phyloP scores from a whole-genome alignment of 2,113 vertebrate species.

The Scytalopus superciliaris region DNA sequence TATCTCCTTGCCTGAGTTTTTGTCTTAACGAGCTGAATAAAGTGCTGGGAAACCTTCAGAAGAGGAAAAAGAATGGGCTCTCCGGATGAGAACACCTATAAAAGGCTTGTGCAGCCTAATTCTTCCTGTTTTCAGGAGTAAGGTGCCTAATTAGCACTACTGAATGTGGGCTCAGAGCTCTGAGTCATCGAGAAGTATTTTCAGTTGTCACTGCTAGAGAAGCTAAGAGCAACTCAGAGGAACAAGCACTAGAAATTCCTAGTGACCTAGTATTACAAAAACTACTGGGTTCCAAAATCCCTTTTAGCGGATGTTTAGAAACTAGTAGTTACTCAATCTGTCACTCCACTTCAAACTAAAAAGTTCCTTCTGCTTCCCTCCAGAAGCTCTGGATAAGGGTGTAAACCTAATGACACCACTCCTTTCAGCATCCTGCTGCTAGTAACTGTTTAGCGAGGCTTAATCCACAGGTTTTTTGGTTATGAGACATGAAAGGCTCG shows the following conservation, averaged over 20 bases:
- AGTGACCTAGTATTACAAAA: neutral
- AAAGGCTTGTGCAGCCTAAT: neutral
- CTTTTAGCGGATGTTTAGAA: neutral
- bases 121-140: neutral
- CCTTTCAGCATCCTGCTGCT: neutral
- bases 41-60: neutral
- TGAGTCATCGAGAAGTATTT: neutral
- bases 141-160: neutral
- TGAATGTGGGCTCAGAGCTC: neutral
- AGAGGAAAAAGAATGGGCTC: neutral
- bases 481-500: neutral
- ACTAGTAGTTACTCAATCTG: neutral
- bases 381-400: neutral
- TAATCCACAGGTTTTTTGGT: neutral
- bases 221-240: neutral
- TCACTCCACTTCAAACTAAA: neutral
- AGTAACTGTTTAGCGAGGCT: neutral
- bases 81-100: neutral
- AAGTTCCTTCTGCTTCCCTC: neutral
- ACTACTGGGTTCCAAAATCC: neutral
- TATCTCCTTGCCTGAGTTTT: neutral
- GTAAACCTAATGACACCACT: neutral
- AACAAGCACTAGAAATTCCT: neutral
- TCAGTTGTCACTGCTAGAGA: neutral
- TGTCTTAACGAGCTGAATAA: neutral